Evolutionary conservation across 2,888 invertebrate species (phyloP).

Genomic region (Dryocosmus kuriphilus): DNA sequence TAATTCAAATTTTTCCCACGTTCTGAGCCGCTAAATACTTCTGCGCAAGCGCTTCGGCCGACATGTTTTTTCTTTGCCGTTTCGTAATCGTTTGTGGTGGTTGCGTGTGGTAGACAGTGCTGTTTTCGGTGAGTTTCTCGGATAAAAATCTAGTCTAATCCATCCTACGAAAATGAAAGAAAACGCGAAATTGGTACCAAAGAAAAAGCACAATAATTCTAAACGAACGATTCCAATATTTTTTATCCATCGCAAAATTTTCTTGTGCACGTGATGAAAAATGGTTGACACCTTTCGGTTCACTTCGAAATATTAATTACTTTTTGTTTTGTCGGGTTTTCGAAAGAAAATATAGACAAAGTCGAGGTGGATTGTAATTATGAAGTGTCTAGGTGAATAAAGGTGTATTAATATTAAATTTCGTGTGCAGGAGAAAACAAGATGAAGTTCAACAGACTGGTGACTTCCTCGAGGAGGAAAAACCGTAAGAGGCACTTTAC

Average conservation of each 20-base stretch:
- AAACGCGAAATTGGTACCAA: background rate
- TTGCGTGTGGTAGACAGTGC: background rate
- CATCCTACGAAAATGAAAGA: background rate
- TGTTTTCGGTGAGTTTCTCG: slow-evolving; percentile 23
- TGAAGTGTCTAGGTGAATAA: background rate
- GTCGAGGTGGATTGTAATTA: background rate
- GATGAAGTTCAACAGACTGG: slow-evolving; percentile 98
- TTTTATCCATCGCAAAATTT: background rate
- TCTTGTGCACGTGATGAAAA: slow-evolving; percentile 22
- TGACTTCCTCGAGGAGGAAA: slow-evolving; percentile 97
- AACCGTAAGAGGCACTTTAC: slow-evolving; percentile 99
- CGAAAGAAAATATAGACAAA: background rate
- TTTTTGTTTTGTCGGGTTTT: background rate
- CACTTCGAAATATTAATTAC: background rate
- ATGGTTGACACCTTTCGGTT: slow-evolving; percentile 19
- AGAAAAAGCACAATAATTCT: background rate
- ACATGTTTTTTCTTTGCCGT: slow-evolving; percentile 15
- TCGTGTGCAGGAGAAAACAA: slow-evolving; percentile 68
- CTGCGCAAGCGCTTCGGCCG: background rate
- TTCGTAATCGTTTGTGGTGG: slow-evolving; percentile 14
- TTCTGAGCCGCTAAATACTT: background rate
- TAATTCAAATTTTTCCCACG: slow-evolving; percentile 17
- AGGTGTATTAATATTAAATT: slow-evolving; percentile 4
- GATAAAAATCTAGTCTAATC: background rate
- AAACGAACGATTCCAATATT: background rate